Base-by-base conservation (phyloP, 2,888 invertebrate species). In the Drosophila subquinaria region DNA sequence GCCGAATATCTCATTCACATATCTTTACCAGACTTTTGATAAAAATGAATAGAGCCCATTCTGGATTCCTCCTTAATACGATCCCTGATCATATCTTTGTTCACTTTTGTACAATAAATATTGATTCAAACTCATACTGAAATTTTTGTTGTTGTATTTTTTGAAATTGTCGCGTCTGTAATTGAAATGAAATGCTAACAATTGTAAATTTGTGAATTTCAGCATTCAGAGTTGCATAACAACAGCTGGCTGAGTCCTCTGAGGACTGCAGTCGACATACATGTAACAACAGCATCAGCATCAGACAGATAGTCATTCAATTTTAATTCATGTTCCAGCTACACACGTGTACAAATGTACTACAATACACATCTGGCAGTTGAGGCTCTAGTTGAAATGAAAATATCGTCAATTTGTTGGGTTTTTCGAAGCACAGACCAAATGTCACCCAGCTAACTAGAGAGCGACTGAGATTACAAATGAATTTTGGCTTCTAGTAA, bases 141-240 rank as follows among this genome's bases (percentile, higher is more conserved):
- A 23, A 38, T 15, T 11, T 5, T 13, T 17, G 38, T 17, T 50
- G 11, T 10, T 50, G n/a, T 13, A 40, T 30, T 30, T 42, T 45
- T 20, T 51, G 51, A 57, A 66, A 57, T 57, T 48, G 66, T 51
- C 59, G 57, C 43, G 53, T 15, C 64, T 62, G 60, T 51, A 48
- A 50, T 47, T 57, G 68, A 64, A 73, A 52, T 33, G 33, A 33
- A 5, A 33, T 15, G 68, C 64, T 57, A 59, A 65, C 74, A 75
- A 68, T 69, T 55, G 73, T 66, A 68, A 82, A 80, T 77, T 69
- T 65, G 67, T 45, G 71, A 85, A 80, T 77, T 68, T 65, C 52
- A 33, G 38, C 55, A 67, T 59, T 56, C 63, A 69, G 60, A 36
- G n/a, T 17, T 48, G 27, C 20, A 27, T 11, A n/a, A 17, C 48